These are phyloP conservation scores for Lampropteryx suffumata DNA, from an alignment of 2,888 invertebrate species.

Conservation along the genomic window DNA sequence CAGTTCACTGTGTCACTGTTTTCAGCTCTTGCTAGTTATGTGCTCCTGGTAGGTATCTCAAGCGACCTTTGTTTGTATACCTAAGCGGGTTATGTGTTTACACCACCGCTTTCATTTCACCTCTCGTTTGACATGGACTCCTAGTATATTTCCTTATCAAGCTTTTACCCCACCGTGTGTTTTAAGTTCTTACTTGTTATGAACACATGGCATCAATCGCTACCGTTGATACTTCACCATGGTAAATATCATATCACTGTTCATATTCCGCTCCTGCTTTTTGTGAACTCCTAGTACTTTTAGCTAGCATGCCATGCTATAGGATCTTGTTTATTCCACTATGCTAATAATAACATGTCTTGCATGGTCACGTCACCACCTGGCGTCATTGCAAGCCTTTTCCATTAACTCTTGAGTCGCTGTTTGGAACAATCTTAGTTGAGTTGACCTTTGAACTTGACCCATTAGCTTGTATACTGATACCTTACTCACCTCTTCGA, in stretches of 20 bases:
- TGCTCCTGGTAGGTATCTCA: conserved; percentile 13
- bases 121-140: too few species aligned
- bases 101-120: too few species aligned
- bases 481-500: too few species aligned
- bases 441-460: neutral
- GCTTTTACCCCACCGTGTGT: too few species aligned
- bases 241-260: too few species aligned
- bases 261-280: conserved; percentile 10
- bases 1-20: conserved; percentile 27
- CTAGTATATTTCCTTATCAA: too few species aligned
- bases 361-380: neutral
- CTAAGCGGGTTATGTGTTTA: too few species aligned
- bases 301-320: too few species aligned
- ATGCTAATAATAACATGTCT: neutral
- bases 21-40: conserved; percentile 12
- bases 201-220: too few species aligned
- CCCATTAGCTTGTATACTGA: neutral
- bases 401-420: conserved; percentile 1
- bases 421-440: neutral
- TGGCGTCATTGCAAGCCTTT: conserved; percentile 2
- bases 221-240: too few species aligned
- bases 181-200: too few species aligned
- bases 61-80: neutral
- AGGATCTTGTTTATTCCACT: neutral
- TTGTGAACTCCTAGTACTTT: conserved; percentile 10